These are phyloP conservation scores for Cerastoderma edule DNA, from an alignment of 2,888 invertebrate species.

Conservation along the genomic window DNA sequence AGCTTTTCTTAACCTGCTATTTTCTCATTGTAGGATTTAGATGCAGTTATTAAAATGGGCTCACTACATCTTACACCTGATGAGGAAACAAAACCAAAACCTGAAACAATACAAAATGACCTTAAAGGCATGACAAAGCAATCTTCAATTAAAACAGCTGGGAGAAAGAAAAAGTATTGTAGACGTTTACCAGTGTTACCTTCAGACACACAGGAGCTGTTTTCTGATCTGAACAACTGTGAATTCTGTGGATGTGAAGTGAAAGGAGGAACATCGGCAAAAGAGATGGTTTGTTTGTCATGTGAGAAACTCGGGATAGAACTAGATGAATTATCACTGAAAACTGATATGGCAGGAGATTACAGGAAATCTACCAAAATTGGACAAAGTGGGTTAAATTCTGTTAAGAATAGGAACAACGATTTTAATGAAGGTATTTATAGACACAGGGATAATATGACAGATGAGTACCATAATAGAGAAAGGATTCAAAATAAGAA, in stretches of 20 bases:
- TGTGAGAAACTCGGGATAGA: constrained; percentile 50
- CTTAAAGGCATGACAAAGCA: too few relatives aligned
- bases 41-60: constrained; percentile 33
- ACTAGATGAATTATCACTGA: constrained; percentile 30
- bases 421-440: not conserved
- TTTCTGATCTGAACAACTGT: constrained; percentile 29
- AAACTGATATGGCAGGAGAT: too few relatives aligned
- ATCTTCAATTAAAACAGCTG: not conserved
- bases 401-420: not conserved
- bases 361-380: not conserved
- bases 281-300: constrained; percentile 37
- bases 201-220: constrained; percentile 26
- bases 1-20: too few relatives aligned
- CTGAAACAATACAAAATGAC: too few relatives aligned
- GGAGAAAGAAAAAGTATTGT: constrained; percentile 12
- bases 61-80: not conserved
- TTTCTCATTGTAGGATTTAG: constrained; percentile 41
- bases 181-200: constrained; percentile 5
- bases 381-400: not conserved
- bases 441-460: not conserved
- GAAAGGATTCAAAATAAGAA: not conserved
- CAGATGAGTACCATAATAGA: not conserved
- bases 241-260: constrained; percentile 45
- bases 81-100: not conserved
- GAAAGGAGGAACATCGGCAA: not conserved